Conservation (phyloP, 2,888 invertebrate genomes). For the Hoplodrina ambigua region DNA sequence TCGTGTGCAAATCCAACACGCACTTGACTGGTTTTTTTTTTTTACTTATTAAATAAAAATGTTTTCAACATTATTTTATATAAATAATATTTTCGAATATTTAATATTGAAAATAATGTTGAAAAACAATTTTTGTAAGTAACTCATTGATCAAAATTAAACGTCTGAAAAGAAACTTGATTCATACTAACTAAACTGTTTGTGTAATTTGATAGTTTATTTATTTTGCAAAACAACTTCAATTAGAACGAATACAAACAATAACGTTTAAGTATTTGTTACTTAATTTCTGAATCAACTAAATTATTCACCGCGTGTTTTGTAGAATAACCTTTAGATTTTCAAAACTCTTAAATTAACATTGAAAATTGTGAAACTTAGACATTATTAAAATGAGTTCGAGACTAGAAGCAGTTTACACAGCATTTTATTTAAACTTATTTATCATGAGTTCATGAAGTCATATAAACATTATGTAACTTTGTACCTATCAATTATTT, state of each 20-base stretch:
- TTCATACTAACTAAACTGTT: neutral
- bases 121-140: too few relatives aligned
- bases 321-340: neutral
- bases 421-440: neutral
- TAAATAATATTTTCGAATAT: too few relatives aligned
- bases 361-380: conserved; percentile 3
- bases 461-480: neutral
- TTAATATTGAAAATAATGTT: too few relatives aligned
- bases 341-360: conserved; percentile 14
- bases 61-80: too few relatives aligned
- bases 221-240: neutral
- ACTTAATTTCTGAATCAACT: neutral
- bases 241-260: neutral
- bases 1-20: too few relatives aligned
- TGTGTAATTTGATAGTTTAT: conserved; percentile 10
- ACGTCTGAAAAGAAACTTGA: neutral
- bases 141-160: too few relatives aligned
- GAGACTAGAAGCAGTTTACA: neutral
- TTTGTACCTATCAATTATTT: neutral
- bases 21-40: too few relatives aligned
- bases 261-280: neutral
- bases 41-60: too few relatives aligned
- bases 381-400: conserved; percentile 5
- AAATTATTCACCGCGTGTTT: neutral
- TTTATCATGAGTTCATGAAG: neutral